Evolutionary conservation across 1,140 invertebrate species (phyloP), one percentile per base, ranked within the genome.

Genomic region (Caenorhabditis tropicalis): DNA sequence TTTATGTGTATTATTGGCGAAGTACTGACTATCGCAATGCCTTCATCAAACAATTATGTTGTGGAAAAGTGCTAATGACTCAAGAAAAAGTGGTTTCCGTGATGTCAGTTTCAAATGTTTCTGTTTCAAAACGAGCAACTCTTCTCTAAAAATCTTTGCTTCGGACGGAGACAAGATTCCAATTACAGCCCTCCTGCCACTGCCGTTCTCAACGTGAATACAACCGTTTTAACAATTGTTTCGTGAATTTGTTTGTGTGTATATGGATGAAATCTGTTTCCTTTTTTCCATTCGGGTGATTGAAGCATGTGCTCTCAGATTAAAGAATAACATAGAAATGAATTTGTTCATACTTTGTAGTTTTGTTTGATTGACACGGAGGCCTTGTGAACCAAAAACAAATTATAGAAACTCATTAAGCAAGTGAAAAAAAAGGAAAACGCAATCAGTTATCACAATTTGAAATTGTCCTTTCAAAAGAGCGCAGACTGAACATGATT

Each of bases 1-100:
- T 80, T 33, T 80, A 80, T 53, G 79, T 80, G 12, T 80, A 80
- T n/a, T 80, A 31, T n/a, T 80, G 79, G 79, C 39, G 79, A 6
- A 80, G 79, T 24, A 49, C 46, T 27, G 79, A 80, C 29, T 80
- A 80, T 12, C 79, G 79, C 27, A 80, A 80, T 9, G 79, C 46
- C 1, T 80, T 80, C 31, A 51, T 80, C 46, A 80, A 80, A 1
- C 79, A 80, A 49, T 27, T 80, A 46, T 70, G 29, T 39, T 70
- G 60, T 39, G 60, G 60, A 70, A 70, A 70, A 70, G 29, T 70
- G 60, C 19, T 70, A 33, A 70, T 33, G 19, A 36, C 60, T 70
- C 60, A 39, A 39, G 60, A 70, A 4, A 36, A 33, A 70, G 33
- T 70, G 31, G 60, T 39, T n/a, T 36, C 60, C 19, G 24, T 36